Base-by-base conservation (phyloP, 2,888 invertebrate genomes). In the Adineta ricciae region DNA sequence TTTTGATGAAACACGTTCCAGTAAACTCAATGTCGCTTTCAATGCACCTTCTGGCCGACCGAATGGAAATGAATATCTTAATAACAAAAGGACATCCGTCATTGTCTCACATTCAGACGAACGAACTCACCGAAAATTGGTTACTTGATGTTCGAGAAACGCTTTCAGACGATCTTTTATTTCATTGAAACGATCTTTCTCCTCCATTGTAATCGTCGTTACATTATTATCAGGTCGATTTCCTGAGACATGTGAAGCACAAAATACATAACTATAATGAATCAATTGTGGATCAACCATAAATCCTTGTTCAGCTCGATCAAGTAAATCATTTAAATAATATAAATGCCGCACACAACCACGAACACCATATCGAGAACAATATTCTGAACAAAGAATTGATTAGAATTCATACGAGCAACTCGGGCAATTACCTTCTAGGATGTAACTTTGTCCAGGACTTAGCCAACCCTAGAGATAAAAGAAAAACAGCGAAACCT, bases 201-300 rank as follows among this genome's bases (percentile, higher is more conserved):
- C 99, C 90, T 96, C 97, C 89, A 96, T 94, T 21, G 97, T 96
- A 89, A 99, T 97, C 89, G 98, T 98, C 88, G 97, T 98, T 88
- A 99, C 90, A 41, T 83, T 96, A 84, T 98, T 97, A 92, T 99
- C 99, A 86, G 98, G 97, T 92, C 96, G 94, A 93, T 98, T 99
- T 87, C 99, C 99, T 90, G 98, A 97, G 19, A 99, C 98, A 91
- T 99, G 99, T 88, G 96, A 97, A 85, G 98, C 98, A 92, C 99
- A 99, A 92, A 97, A 99, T 83, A 98, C 98, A 92, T 98, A 99
- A 89, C 97, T 96, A 92, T 96, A 99, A 92, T 99, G 98, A 90
- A 99, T 96, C 87, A 99, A 93, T 0, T 97, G 98, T 0, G 99
- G 99, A 92, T 99, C 99, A 87, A 99, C 96, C 92, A 98, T 95